These are phyloP conservation scores for Neogale vison DNA, from an alignment of 2,113 vertebrate species.

Conservation along the genomic window DNA sequence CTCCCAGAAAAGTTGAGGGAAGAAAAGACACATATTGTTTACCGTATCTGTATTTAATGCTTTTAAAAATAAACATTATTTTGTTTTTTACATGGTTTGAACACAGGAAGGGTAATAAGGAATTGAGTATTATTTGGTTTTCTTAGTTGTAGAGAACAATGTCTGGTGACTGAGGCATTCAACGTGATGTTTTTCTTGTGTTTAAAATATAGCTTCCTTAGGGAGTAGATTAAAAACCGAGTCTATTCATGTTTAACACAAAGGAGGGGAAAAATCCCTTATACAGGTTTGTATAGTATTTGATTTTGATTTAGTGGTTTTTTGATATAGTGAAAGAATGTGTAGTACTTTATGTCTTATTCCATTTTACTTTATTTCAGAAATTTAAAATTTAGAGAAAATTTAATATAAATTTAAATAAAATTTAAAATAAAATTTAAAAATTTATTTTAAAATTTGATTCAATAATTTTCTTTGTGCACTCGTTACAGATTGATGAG, in stretches of 20 bases:
- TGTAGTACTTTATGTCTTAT: conserved; percentile 29
- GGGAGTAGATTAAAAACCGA: conserved; percentile 52
- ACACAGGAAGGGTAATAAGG: conserved; percentile 35
- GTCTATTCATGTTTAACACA: conserved; percentile 43
- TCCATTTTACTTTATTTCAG: not conserved
- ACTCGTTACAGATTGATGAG: not conserved
- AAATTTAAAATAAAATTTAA: no score
- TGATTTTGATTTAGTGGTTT: conserved; percentile 47
- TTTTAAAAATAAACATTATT: not conserved
- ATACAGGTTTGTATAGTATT: not conserved
- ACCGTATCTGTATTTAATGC: not conserved
- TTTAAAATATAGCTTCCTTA: conserved; percentile 58
- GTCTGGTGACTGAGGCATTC: conserved; percentile 35
- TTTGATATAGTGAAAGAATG: not conserved
- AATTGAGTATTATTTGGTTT: conserved; percentile 47
- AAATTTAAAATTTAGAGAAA: not conserved
- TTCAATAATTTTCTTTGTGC: conserved; percentile 17
- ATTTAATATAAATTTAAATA: no score
- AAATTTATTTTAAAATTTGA: not conserved
- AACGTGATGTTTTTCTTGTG: conserved; percentile 39
- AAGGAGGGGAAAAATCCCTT: conserved; percentile 7
- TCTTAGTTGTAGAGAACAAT: conserved; percentile 41
- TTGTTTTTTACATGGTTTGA: not conserved
- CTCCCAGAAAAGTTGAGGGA: not conserved
- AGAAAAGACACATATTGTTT: not conserved